These are phyloP conservation scores for Acanthurus leucopareius DNA, from an alignment of 2,797 vertebrate species.

Conservation along the genomic window DNA sequence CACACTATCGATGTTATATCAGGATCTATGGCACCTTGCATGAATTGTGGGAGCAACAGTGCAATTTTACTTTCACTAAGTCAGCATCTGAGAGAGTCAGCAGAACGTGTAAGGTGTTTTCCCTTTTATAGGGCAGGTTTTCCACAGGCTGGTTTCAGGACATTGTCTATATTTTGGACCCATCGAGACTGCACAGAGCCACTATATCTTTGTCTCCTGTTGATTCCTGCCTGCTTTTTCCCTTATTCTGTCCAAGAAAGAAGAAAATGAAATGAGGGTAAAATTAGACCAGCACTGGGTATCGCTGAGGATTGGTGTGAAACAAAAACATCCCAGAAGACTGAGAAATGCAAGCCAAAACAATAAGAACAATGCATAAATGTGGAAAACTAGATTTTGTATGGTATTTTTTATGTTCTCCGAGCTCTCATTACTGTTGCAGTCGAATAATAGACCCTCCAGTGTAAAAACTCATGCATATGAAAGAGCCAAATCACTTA, in stretches of 20 bases:
- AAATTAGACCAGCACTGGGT: neutral
- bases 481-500: constrained; percentile 39
- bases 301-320: neutral
- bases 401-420: constrained; percentile 1
- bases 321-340: constrained; percentile 13
- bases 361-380: constrained; percentile 2
- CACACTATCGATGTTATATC: neutral
- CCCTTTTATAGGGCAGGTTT: neutral
- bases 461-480: constrained; percentile 46
- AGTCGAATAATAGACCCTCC: constrained; percentile 18
- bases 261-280: neutral
- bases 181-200: neutral
- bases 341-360: neutral
- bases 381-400: constrained; percentile 13
- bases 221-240: neutral
- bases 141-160: neutral
- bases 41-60: no score
- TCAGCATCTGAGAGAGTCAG: no score
- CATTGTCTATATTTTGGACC: neutral
- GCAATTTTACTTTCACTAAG: no score
- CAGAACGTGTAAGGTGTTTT: no score
- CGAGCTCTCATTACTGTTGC: constrained; percentile 10
- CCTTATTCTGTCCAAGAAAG: neutral
- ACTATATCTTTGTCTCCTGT: neutral
- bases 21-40: no score